Conservation (phyloP, 2,113 vertebrate species). For the Bubo scandiacus region DNA sequence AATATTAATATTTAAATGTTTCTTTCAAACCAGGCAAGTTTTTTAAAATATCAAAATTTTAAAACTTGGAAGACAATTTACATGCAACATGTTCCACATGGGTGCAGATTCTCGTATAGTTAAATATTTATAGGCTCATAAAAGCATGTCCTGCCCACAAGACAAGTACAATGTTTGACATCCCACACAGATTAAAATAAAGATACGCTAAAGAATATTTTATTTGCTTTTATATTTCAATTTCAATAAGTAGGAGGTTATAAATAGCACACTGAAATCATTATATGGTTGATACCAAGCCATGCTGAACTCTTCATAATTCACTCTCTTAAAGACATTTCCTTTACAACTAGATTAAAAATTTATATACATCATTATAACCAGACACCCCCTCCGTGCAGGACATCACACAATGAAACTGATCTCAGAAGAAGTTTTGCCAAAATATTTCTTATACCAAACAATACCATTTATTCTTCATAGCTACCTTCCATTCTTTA, state of each 20-base stretch:
- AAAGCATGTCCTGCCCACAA: slow-evolving; percentile 34
- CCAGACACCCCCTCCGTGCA: background rate
- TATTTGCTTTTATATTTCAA: slow-evolving; percentile 42
- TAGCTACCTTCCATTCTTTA: slow-evolving; percentile 32
- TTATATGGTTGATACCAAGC: slow-evolving; percentile 23
- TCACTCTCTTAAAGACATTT: slow-evolving; percentile 20
- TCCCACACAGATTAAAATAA: slow-evolving; percentile 25
- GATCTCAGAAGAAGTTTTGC: background rate
- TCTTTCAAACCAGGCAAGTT: background rate
- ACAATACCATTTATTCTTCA: background rate
- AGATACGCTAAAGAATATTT: slow-evolving; percentile 22
- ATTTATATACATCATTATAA: background rate
- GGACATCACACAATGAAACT: background rate
- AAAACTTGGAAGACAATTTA: slow-evolving; percentile 1
- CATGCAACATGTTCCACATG: slow-evolving; percentile 25
- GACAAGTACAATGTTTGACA: slow-evolving; percentile 43
- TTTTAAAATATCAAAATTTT: background rate
- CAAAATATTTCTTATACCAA: slow-evolving; percentile 10
- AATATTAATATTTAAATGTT: background rate
- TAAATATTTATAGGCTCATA: slow-evolving; percentile 34
- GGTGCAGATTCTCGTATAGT: slow-evolving; percentile 24
- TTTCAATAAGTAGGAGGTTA: slow-evolving; percentile 37
- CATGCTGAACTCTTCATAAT: background rate
- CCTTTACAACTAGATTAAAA: slow-evolving; percentile 17
- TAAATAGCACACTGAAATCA: slow-evolving; percentile 49